phyloP scores from a whole-genome alignment of 2,888 invertebrate genomes.

The Cryptophagus acutangulus region DNA sequence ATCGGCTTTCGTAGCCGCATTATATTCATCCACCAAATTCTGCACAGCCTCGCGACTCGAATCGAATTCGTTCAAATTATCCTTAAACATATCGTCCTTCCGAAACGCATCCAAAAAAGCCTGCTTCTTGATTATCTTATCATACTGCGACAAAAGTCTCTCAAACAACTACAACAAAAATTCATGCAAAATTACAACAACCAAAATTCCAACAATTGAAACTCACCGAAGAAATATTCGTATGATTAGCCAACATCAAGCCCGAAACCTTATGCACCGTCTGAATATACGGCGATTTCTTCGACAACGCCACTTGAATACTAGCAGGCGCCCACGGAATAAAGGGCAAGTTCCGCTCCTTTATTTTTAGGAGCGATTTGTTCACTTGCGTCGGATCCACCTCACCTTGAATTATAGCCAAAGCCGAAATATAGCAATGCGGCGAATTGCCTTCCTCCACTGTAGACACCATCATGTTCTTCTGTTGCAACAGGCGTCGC shows the following conservation, averaged over 20 bases:
- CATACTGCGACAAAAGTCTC: constrained; percentile 85
- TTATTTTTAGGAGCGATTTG: constrained; percentile 90
- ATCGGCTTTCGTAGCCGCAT: constrained; percentile 86
- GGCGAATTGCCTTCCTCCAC: constrained; percentile 81
- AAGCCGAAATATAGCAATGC: constrained; percentile 93
- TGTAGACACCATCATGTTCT: constrained; percentile 99
- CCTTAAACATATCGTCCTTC: constrained; percentile 90
- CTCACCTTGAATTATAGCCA: constrained; percentile 97
- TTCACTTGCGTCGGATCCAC: constrained; percentile 98
- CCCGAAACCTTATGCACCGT: constrained; percentile 94
- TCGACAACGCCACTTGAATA: constrained; percentile 92
- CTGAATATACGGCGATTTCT: constrained; percentile 93
- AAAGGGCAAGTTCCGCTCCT: constrained; percentile 90
- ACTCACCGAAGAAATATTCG: constrained; percentile 88
- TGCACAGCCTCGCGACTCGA: constrained; percentile 86
- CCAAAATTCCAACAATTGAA: neutral
- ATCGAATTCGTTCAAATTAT: constrained; percentile 87
- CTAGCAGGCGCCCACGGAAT: constrained; percentile 98
- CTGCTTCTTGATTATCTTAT: constrained; percentile 90
- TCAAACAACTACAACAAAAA: constrained; percentile 72
- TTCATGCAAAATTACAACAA: constrained; percentile 1
- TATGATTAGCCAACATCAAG: constrained; percentile 96
- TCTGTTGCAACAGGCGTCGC: constrained; percentile 92
- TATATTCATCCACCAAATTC: constrained; percentile 90
- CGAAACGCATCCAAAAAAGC: constrained; percentile 96